Evolutionary conservation across 2,888 invertebrate species (phyloP).

Genomic region (Himalopsyche japonica): DNA sequence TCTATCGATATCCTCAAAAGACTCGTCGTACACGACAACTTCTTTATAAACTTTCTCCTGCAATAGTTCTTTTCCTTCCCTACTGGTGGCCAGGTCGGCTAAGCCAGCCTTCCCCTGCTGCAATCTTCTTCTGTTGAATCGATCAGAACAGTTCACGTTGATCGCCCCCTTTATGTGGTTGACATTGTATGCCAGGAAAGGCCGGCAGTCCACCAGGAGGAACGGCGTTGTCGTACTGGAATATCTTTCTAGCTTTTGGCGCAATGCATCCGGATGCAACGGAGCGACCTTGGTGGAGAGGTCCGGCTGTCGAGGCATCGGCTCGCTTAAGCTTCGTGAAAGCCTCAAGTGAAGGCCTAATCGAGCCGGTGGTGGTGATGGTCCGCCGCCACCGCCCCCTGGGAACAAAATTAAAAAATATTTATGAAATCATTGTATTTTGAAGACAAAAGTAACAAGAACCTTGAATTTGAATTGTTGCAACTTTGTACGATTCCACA

Average conservation of each 20-base stretch:
- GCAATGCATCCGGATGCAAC: conserved; percentile 33
- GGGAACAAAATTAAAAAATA: neutral
- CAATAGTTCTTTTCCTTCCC: conserved; percentile 66
- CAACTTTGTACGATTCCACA: no score
- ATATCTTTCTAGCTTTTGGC: conserved; percentile 32
- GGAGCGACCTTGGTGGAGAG: conserved; percentile 25
- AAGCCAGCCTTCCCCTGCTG: conserved; percentile 68
- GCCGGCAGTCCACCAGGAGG: conserved; percentile 67
- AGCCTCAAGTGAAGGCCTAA: conserved; percentile 34
- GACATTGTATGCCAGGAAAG: conserved; percentile 71
- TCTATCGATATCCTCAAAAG: conserved; percentile 64
- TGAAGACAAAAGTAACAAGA: no score
- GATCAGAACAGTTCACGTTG: conserved; percentile 73
- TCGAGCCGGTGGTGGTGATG: conserved; percentile 25
- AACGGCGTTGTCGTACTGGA: conserved; percentile 23
- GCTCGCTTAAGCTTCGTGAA: conserved; percentile 36
- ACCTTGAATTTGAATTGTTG: no score
- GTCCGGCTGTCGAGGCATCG: conserved; percentile 16
- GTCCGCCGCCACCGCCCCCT: conserved; percentile 34
- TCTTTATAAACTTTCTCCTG: conserved; percentile 59
- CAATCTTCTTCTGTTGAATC: conserved; percentile 68
- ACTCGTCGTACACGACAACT: conserved; percentile 72
- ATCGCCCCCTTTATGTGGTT: conserved; percentile 70
- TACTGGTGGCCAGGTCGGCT: conserved; percentile 66
- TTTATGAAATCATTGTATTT: neutral